phyloP scores from a whole-genome alignment of 2,113 vertebrate species.

The Hiodon alosoides region DNA sequence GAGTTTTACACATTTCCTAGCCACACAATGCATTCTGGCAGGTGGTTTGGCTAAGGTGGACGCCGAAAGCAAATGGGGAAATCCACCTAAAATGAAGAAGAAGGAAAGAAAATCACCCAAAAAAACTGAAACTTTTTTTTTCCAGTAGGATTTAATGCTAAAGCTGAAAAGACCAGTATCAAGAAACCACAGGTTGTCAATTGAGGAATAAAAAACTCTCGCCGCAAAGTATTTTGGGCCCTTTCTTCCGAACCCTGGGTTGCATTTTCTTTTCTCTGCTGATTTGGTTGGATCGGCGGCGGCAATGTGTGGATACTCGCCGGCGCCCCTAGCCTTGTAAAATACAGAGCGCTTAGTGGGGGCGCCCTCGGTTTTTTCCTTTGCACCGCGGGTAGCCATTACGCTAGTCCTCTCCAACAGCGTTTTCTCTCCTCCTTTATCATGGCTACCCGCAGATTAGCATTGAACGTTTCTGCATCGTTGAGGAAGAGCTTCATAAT shows the following conservation, averaged over 20 bases:
- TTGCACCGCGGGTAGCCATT: slow-evolving; percentile 64
- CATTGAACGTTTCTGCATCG: slow-evolving; percentile 16
- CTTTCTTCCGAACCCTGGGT: slow-evolving; percentile 77
- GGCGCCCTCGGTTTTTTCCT: slow-evolving; percentile 43
- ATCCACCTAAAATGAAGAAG: not conserved
- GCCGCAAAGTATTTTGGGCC: slow-evolving; percentile 78
- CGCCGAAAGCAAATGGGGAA: not conserved
- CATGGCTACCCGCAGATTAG: slow-evolving; percentile 24
- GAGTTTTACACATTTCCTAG: slow-evolving; percentile 32
- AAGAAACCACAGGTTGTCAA: slow-evolving; percentile 84
- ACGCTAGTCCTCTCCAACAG: slow-evolving; percentile 44
- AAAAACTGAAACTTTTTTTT: slow-evolving; percentile 40
- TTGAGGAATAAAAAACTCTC: slow-evolving; percentile 68
- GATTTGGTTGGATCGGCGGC: slow-evolving; percentile 33
- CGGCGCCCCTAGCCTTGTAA: slow-evolving; percentile 43
- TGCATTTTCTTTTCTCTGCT: slow-evolving; percentile 69
- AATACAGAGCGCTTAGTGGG: slow-evolving; percentile 52
- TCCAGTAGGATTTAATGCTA: slow-evolving; percentile 40
- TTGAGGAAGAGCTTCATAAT: slow-evolving; percentile 13
- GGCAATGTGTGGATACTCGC: slow-evolving; percentile 33
- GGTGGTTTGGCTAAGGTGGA: slow-evolving; percentile 53
- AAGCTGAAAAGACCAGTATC: slow-evolving; percentile 72
- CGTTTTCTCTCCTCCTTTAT: slow-evolving; percentile 36
- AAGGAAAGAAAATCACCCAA: not conserved
- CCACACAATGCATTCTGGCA: slow-evolving; percentile 56